These are phyloP conservation scores for Tinea semifulvella DNA, from an alignment of 2,888 invertebrate species.

Conservation along the genomic window DNA sequence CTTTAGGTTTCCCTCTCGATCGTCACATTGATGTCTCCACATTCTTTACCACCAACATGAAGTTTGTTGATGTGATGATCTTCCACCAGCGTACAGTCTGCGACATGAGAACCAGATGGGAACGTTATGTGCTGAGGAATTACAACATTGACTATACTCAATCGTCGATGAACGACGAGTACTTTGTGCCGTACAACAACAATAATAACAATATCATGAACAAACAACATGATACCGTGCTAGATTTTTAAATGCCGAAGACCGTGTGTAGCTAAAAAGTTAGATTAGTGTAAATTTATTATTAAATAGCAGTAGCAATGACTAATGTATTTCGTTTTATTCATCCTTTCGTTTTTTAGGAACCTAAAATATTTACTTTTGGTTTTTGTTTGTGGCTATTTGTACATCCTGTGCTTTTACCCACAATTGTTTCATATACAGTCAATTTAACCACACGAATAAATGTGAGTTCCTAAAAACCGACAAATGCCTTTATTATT, in stretches of 20 bases:
- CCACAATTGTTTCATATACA: neutral
- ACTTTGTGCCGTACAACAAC: conserved; percentile 37
- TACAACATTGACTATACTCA: conserved; percentile 27
- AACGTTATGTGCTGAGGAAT: conserved; percentile 42
- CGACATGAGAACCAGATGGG: conserved; percentile 54
- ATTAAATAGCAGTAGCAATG: neutral
- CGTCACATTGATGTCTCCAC: conserved; percentile 66
- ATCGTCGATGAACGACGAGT: conserved; percentile 25
- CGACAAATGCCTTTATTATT: too few relatives aligned
- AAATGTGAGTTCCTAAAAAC: too few relatives aligned
- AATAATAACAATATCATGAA: conserved; percentile 20
- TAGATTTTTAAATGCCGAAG: neutral
- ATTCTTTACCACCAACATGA: conserved; percentile 74
- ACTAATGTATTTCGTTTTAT: neutral
- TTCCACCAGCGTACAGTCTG: conserved; percentile 67
- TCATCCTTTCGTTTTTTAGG: neutral
- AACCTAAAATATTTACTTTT: neutral
- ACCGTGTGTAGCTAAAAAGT: neutral
- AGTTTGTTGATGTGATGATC: conserved; percentile 70
- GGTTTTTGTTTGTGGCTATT: neutral
- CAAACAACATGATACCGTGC: neutral
- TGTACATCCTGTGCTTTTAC: neutral
- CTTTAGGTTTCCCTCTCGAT: conserved; percentile 80
- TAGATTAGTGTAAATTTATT: neutral
- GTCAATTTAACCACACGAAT: too few relatives aligned